phyloP scores from a whole-genome alignment of 1,140 invertebrate species.

The Drosophila aff. region DNA sequence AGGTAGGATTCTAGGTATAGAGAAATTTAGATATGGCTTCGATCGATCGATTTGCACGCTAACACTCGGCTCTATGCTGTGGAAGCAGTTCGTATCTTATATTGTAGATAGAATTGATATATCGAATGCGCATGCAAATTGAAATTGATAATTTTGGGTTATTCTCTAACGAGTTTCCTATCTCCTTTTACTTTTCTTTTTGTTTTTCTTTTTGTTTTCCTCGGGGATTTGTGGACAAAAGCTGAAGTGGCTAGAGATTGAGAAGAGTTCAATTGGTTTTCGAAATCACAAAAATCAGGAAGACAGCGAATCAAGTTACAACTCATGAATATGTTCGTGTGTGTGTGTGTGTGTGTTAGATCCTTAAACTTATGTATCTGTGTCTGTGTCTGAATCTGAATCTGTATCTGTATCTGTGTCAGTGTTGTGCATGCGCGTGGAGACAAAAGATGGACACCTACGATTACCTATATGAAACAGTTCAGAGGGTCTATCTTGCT shows the following conservation, averaged over 20 bases:
- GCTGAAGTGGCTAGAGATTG: constrained; percentile 65
- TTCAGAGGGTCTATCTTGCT: constrained; percentile 8
- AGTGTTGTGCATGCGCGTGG: constrained; percentile 2
- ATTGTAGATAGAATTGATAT: constrained; percentile 48
- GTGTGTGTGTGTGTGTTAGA: constrained; percentile 11
- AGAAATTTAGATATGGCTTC: constrained; percentile 56
- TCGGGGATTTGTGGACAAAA: constrained; percentile 57
- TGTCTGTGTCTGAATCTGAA: not conserved
- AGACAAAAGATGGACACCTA: constrained; percentile 38
- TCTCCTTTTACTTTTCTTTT: not conserved
- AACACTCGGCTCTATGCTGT: constrained; percentile 37
- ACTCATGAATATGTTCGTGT: constrained; percentile 39
- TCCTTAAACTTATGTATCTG: constrained; percentile 10
- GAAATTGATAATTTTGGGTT: constrained; percentile 42
- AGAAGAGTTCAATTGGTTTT: constrained; percentile 42
- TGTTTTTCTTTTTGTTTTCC: not conserved
- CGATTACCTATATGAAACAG: constrained; percentile 6
- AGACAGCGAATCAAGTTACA: constrained; percentile 65
- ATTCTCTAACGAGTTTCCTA: constrained; percentile 23
- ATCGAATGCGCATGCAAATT: constrained; percentile 45
- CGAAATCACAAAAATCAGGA: constrained; percentile 55
- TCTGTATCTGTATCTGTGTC: constrained; percentile 5
- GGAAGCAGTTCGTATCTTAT: constrained; percentile 41
- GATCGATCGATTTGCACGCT: constrained; percentile 51
- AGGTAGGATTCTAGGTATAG: constrained; percentile 53